Conservation (phyloP, 2,888 invertebrate genomes). For the Ophion costatus region DNA sequence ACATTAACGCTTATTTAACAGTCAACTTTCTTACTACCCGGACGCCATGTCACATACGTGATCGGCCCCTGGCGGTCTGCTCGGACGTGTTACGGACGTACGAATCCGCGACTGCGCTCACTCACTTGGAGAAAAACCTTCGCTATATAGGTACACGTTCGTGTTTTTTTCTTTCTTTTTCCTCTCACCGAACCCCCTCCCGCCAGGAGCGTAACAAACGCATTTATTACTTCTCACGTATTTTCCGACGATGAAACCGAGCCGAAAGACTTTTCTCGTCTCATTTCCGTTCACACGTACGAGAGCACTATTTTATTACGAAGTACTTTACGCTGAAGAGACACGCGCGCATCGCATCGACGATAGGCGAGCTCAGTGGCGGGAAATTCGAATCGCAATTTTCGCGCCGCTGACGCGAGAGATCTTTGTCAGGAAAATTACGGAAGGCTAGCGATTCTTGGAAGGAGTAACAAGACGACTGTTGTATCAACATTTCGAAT, state of each 20-base stretch:
- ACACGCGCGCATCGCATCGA: too few relatives aligned
- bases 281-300: background rate
- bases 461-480: too few relatives aligned
- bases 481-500: too few relatives aligned
- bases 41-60: slow-evolving; percentile 93
- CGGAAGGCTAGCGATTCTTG: too few relatives aligned
- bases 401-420: too few relatives aligned
- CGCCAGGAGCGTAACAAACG: slow-evolving; percentile 4
- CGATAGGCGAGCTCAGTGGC: too few relatives aligned
- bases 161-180: slow-evolving; percentile 15
- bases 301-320: too few relatives aligned
- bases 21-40: slow-evolving; percentile 87
- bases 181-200: background rate
- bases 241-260: background rate
- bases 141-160: slow-evolving; percentile 17
- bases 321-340: too few relatives aligned
- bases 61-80: slow-evolving; percentile 80
- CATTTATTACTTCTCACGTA: background rate
- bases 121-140: slow-evolving; percentile 37
- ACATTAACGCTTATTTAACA: slow-evolving; percentile 88
- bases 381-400: too few relatives aligned
- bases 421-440: too few relatives aligned
- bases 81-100: slow-evolving; percentile 69
- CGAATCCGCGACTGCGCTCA: slow-evolving; percentile 70
- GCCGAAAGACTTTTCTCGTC: background rate